A percentile compares a stretch with the other conserved stretches of the same genome.
These are phyloP conservation scores for Trichoplusia ni DNA, from an alignment of 1,140 invertebrate species.

Conservation along the genomic window DNA sequence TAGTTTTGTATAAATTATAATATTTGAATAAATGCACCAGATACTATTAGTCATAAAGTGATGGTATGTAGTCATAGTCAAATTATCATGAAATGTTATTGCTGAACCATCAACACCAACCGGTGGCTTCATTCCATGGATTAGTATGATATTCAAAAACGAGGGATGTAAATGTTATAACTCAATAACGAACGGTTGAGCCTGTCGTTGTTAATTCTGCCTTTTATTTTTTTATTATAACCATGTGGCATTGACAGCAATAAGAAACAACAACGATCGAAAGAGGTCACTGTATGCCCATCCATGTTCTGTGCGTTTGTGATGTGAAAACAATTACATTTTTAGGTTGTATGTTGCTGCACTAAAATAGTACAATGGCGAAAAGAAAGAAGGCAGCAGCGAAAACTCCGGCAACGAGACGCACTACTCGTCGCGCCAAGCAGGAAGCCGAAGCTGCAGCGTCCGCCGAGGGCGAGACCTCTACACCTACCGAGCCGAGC, in stretches of 20 bases:
- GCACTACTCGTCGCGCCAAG: slow-evolving; percentile 66
- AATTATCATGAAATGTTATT: slow-evolving; percentile 42
- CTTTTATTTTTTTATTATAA: slow-evolving; percentile 12
- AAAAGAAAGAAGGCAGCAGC: slow-evolving; percentile 69
- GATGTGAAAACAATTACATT: slow-evolving; percentile 29
- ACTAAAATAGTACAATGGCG: slow-evolving; percentile 56
- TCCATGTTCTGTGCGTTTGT: slow-evolving; percentile 35
- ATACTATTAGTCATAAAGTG: slow-evolving; percentile 45
- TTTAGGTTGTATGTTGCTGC: slow-evolving; percentile 58
- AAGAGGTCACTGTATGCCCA: slow-evolving; percentile 65
- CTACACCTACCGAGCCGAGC: slow-evolving; percentile 19
- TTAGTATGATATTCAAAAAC: slow-evolving; percentile 16
- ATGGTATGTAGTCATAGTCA: slow-evolving; percentile 60
- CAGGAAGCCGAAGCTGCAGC: slow-evolving; percentile 54
- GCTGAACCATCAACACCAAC: slow-evolving; percentile 41
- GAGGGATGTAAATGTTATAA: neutral
- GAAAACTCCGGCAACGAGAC: slow-evolving; percentile 55
- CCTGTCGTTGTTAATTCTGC: neutral
- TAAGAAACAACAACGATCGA: slow-evolving; percentile 58
- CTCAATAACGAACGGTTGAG: neutral
- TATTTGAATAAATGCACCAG: slow-evolving; percentile 30
- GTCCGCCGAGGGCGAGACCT: slow-evolving; percentile 40
- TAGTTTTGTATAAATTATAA: slow-evolving; percentile 17
- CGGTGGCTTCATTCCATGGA: slow-evolving; percentile 59
- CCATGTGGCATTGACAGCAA: slow-evolving; percentile 59